These are phyloP conservation scores for Chaitophorus viminalis DNA, from an alignment of 2,888 invertebrate genomes.

Conservation along the genomic window DNA sequence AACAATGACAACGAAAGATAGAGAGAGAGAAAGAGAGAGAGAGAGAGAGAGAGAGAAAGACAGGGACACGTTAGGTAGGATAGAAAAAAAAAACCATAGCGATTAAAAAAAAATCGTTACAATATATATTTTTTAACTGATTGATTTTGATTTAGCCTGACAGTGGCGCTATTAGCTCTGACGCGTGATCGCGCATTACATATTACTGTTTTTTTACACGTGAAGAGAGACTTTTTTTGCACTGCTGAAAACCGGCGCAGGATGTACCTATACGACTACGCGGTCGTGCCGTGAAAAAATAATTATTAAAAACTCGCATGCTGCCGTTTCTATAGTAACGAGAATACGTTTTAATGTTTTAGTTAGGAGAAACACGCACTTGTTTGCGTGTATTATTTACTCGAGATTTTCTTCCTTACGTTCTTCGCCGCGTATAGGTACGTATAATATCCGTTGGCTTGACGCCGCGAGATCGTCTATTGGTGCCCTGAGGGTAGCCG, in stretches of 20 bases:
- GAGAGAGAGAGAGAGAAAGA: background rate
- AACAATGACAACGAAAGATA: background rate
- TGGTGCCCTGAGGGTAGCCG: too few species aligned
- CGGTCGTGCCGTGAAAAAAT: background rate
- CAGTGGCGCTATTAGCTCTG: slow-evolving; percentile 11
- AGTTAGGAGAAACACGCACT: slow-evolving; percentile 1
- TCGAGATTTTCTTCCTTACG: background rate
- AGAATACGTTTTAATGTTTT: background rate
- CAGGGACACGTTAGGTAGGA: too few species aligned
- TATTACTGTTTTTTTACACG: background rate
- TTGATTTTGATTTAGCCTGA: slow-evolving; percentile 8
- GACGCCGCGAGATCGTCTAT: slow-evolving; percentile 21
- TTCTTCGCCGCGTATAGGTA: background rate
- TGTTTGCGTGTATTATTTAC: background rate
- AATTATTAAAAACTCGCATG: background rate
- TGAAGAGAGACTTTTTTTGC: background rate
- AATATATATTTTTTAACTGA: slow-evolving; percentile 18
- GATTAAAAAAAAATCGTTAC: slow-evolving; percentile 19
- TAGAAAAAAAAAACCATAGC: background rate
- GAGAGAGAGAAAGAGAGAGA: background rate
- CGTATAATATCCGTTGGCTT: background rate
- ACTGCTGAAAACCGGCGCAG: background rate
- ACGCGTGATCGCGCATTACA: slow-evolving; percentile 29
- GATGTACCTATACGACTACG: background rate
- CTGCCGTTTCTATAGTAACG: background rate